Conservation (phyloP, 2,113 vertebrate species). For the Menidia beryllina region DNA sequence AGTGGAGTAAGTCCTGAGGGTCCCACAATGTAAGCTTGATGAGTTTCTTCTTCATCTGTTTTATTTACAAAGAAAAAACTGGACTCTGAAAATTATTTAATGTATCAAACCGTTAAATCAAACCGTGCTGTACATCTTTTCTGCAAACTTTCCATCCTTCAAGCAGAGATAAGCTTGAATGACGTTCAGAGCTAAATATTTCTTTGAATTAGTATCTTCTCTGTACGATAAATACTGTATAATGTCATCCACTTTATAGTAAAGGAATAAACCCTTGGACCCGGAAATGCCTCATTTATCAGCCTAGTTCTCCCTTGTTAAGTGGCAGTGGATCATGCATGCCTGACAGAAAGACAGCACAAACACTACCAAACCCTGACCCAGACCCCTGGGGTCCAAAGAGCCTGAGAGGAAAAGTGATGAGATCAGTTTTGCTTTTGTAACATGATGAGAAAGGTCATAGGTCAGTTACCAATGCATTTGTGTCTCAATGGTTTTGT, state of each 20-base stretch:
- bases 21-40: conserved; percentile 25
- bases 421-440: conserved; percentile 45
- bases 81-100: background rate
- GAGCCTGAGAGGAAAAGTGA: conserved; percentile 72
- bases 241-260: conserved; percentile 67
- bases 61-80: conserved; percentile 10
- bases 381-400: conserved; percentile 68
- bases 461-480: conserved; percentile 47
- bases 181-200: conserved; percentile 10
- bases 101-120: background rate
- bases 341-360: conserved; percentile 64
- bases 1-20: conserved; percentile 14
- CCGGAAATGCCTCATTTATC: conserved; percentile 77
- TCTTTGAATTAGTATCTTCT: conserved; percentile 27
- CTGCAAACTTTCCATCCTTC: conserved; percentile 21
- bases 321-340: conserved; percentile 70
- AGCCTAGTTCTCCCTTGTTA: conserved; percentile 65
- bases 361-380: conserved; percentile 69
- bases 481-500: conserved; percentile 53
- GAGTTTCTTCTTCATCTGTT: conserved; percentile 3
- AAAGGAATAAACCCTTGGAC: conserved; percentile 66
- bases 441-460: conserved; percentile 68
- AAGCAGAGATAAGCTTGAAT: conserved; percentile 18
- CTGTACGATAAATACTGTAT: conserved; percentile 54
- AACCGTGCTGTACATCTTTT: conserved; percentile 11